Base-by-base conservation (phyloP, 2,797 vertebrate species). In the Sparidentex hasta region DNA sequence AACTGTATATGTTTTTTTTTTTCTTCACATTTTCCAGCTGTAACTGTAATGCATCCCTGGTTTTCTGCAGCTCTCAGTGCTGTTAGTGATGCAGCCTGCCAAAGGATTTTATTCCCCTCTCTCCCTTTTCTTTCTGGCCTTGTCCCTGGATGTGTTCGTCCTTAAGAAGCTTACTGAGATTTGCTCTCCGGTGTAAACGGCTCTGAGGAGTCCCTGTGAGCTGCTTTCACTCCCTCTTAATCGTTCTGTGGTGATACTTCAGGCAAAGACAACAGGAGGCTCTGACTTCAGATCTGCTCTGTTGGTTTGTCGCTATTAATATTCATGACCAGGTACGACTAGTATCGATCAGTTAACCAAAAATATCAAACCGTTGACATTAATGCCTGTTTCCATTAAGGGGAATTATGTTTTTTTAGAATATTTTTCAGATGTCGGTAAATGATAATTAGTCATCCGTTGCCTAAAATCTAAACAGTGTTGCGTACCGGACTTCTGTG, bases 121-220 rank as follows among this genome's bases (percentile, higher is more conserved):
- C 56, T 44, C 57, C 8, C 21, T 20, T 25, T 21, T 63, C 17
- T 56, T n/a, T 57, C 46, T 73, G 57, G 52, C 47, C 13, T 58
- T 14, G 56, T 82, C 82, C 70, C 72, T 65, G 14, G 27, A 57
- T 44, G 20, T 17, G 63, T 62, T 63, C 12, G 1, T 72, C 80
- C 27, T 76, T 84, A 84, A 90, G 78, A 72, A 72, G 21, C 81
- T 84, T 88, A 88, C 55, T 48, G 27, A 80, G 86, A 74, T 77
- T 70, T 85, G 51, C 41, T 77, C 61, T 72, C 41, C 13, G 62
- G 57, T 65, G 75, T 84, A 65, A 87, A 74, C 29, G 50, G 29
- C 73, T 70, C 8, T 2, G 23, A 13, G 6, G 29, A 58, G 52
- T 71, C 56, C 55, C 57, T 0, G 14, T 78, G 70, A 88, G 78